phyloP scores from a whole-genome alignment of 2,797 vertebrate species.

The Ambastaia sidthimunki region DNA sequence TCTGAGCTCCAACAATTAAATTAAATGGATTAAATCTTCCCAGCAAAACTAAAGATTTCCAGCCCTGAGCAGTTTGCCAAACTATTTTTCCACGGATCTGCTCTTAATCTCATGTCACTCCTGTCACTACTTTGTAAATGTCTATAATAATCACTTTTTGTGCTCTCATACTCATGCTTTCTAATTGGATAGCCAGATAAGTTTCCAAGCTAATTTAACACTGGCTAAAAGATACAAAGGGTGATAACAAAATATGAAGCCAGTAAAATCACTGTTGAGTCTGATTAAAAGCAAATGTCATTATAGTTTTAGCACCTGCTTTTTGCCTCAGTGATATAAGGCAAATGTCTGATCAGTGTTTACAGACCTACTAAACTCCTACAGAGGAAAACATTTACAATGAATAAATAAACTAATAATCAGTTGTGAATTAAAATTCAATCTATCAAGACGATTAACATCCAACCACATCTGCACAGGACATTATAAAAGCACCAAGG shows the following conservation, averaged over 20 bases:
- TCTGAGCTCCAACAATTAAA: background rate
- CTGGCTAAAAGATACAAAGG: background rate
- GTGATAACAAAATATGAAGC: background rate
- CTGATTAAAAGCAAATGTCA: background rate
- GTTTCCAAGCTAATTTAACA: background rate
- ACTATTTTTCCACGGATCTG: slow-evolving; percentile 1
- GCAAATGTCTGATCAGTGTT: no score
- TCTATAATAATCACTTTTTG: background rate
- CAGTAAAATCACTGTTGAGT: background rate
- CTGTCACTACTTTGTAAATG: background rate
- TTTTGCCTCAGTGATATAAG: no score
- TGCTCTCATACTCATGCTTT: background rate
- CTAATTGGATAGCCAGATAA: no score
- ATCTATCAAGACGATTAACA: no score
- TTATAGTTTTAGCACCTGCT: no score
- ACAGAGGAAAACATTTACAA: no score
- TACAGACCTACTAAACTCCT: no score
- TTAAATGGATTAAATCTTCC: slow-evolving; percentile 34
- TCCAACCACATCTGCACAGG: background rate
- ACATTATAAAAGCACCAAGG: background rate
- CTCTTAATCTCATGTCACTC: background rate
- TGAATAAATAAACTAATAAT: no score
- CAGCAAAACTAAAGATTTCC: slow-evolving; percentile 13
- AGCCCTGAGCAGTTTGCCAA: background rate
- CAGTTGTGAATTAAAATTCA: no score